These are phyloP conservation scores for Sylvilagus floridanus DNA, from an alignment of 2,797 vertebrate species.

Conservation along the genomic window DNA sequence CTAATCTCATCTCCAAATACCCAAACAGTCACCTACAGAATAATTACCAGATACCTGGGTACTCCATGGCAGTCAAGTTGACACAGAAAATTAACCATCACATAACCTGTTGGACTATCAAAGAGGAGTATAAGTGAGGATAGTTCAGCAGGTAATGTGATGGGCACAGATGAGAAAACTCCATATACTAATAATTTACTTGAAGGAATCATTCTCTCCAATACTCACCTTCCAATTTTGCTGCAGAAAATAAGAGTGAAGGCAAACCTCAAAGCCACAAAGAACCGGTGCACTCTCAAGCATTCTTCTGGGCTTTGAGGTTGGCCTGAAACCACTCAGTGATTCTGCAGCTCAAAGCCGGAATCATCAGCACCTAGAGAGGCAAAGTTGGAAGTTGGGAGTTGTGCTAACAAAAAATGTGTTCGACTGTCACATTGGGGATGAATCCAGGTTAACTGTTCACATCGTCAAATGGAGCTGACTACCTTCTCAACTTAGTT, in stretches of 20 bases:
- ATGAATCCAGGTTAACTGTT: background rate
- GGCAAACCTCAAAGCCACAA: background rate
- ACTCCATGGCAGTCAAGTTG: background rate
- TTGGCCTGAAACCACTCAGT: background rate
- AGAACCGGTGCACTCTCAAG: background rate
- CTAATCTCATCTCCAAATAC: background rate
- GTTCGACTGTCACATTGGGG: background rate
- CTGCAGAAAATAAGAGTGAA: background rate
- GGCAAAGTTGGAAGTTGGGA: background rate
- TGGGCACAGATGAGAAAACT: background rate
- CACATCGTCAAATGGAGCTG: background rate
- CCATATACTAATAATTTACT: background rate
- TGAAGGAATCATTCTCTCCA: constrained; percentile 21
- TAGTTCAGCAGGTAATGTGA: background rate
- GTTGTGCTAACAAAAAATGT: background rate
- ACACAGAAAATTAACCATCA: background rate
- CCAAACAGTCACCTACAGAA: background rate
- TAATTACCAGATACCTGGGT: background rate
- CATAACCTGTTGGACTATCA: background rate
- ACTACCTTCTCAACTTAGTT: background rate
- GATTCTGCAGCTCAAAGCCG: background rate
- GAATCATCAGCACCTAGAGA: background rate
- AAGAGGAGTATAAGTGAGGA: background rate
- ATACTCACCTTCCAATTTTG: background rate
- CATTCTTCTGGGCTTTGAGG: background rate